Conservation (phyloP, 2,888 invertebrate genomes). For the Hylaea fasciaria region DNA sequence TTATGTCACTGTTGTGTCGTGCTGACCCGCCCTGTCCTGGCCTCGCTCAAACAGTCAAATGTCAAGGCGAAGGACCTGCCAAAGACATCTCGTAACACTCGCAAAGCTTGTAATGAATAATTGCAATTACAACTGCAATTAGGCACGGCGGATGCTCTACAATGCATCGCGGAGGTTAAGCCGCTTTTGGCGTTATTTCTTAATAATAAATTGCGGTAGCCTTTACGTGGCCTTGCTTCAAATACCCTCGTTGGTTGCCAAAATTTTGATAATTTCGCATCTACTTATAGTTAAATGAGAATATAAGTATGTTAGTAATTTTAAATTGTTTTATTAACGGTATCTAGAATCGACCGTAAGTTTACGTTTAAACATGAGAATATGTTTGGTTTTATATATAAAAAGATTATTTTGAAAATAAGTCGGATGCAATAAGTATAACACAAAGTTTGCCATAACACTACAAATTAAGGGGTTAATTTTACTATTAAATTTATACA, state of each 20-base stretch:
- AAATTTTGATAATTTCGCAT: conserved; percentile 35
- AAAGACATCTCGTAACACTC: conserved; percentile 2
- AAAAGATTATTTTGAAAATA: too few species aligned
- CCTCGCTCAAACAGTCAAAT: conserved; percentile 4
- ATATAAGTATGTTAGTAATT: background rate
- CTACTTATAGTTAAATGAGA: background rate
- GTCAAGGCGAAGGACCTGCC: conserved; percentile 14
- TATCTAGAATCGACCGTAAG: too few species aligned
- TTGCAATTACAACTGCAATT: conserved; percentile 28
- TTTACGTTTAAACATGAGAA: too few species aligned
- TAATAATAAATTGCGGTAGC: conserved; percentile 44
- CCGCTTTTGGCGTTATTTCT: conserved; percentile 47
- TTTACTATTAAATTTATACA: too few species aligned
- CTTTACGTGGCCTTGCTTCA: conserved; percentile 48
- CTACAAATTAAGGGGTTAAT: too few species aligned
- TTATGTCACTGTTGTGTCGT: too few species aligned
- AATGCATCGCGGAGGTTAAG: conserved; percentile 31
- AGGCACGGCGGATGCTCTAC: conserved; percentile 36
- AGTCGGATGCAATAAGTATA: too few species aligned
- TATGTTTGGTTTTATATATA: too few species aligned
- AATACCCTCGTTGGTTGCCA: conserved; percentile 39
- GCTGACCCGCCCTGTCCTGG: too few species aligned
- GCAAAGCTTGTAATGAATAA: background rate
- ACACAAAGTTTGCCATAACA: too few species aligned
- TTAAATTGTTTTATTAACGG: too few species aligned